phyloP scores from a whole-genome alignment of 1,140 invertebrate species.

The Leptestheria dahalacensis region DNA sequence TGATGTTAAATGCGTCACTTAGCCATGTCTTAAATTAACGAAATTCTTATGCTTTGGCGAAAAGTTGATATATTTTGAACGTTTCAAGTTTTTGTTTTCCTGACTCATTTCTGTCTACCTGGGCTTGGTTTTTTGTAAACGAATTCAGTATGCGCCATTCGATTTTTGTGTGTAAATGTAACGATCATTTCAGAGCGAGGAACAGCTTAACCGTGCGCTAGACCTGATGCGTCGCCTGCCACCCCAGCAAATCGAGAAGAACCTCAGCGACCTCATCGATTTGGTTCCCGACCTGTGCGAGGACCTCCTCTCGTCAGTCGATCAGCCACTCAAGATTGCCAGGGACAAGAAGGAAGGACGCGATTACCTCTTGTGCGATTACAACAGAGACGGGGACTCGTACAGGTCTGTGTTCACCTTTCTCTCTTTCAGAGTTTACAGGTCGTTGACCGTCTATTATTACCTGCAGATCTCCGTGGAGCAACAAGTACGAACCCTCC shows the following conservation, averaged over 20 bases:
- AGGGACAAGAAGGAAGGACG: slow-evolving; percentile 86
- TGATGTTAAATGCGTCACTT: too few relatives aligned
- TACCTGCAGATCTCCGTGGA: slow-evolving; percentile 95
- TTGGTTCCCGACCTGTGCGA: slow-evolving; percentile 89
- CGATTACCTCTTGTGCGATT: slow-evolving; percentile 97
- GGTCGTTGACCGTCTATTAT: slow-evolving; percentile 19
- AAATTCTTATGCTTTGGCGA: too few relatives aligned
- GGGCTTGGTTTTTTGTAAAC: too few relatives aligned
- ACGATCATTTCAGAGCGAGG: slow-evolving; percentile 83
- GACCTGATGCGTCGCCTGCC: slow-evolving; percentile 97
- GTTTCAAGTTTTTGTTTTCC: too few relatives aligned
- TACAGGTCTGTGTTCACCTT: too few relatives aligned
- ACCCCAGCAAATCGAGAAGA: slow-evolving; percentile 97
- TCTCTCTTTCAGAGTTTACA: neutral
- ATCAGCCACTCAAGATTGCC: slow-evolving; percentile 96
- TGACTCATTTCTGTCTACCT: too few relatives aligned
- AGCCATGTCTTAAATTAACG: neutral
- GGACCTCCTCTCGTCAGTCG: slow-evolving; percentile 91
- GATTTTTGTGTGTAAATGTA: too few relatives aligned
- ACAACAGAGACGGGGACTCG: slow-evolving; percentile 97
- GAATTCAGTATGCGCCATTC: too few relatives aligned
- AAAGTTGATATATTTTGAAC: too few relatives aligned
- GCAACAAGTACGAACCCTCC: slow-evolving; percentile 94
- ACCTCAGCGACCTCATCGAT: slow-evolving; percentile 92
- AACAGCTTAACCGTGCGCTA: slow-evolving; percentile 95